Evolutionary conservation across 2,888 invertebrate species (phyloP).

Genomic region (Pemphredon lugubris): DNA sequence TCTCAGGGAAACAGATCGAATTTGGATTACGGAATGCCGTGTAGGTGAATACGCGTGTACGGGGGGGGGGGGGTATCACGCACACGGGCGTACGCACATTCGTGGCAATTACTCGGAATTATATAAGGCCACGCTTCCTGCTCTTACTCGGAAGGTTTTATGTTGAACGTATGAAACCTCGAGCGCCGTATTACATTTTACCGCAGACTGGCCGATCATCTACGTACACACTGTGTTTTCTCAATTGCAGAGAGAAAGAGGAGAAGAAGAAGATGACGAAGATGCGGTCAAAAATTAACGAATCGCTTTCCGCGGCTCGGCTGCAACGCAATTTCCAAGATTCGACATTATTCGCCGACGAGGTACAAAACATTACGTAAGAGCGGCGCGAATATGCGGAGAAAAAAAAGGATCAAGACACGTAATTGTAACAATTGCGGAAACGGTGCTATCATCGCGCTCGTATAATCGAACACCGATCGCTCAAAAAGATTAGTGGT

Average conservation of each 20-base stretch:
- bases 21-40: background rate
- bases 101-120: slow-evolving; percentile 51
- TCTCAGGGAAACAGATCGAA: background rate
- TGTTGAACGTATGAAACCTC: slow-evolving; percentile 15
- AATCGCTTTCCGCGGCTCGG: too few relatives aligned
- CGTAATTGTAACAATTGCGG: background rate
- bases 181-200: too few relatives aligned
- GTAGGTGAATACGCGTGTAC: background rate
- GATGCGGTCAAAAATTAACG: too few relatives aligned
- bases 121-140: slow-evolving; percentile 60
- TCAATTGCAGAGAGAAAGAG: too few relatives aligned
- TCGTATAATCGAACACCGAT: background rate
- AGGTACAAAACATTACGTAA: too few relatives aligned
- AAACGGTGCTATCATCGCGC: background rate
- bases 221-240: too few relatives aligned
- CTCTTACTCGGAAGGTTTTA: slow-evolving; percentile 53
- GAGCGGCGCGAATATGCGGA: too few relatives aligned
- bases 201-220: too few relatives aligned
- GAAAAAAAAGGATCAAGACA: too few relatives aligned
- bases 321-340: too few relatives aligned
- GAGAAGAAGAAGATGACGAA: too few relatives aligned
- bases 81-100: slow-evolving; percentile 28
- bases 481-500: background rate
- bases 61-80: slow-evolving; percentile 10
- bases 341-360: too few relatives aligned